These are phyloP conservation scores for Pherbina coryleti DNA, from an alignment of 2,888 invertebrate genomes.

Conservation along the genomic window DNA sequence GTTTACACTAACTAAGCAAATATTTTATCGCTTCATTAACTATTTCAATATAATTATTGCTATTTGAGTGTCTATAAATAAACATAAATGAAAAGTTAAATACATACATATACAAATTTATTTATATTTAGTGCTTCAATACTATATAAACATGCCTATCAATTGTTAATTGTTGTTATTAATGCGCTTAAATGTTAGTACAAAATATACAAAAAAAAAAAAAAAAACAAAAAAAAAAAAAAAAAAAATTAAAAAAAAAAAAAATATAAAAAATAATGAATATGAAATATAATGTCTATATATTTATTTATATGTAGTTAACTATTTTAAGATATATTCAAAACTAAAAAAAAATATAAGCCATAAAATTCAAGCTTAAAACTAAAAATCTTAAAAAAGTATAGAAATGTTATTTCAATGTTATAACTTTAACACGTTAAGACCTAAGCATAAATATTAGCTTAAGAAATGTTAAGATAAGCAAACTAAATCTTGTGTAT, in stretches of 20 bases:
- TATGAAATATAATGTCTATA: not conserved
- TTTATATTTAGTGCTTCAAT: not conserved
- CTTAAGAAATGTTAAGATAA: not conserved
- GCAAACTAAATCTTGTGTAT: constrained; percentile 23
- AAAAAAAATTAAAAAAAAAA: constrained; percentile 24
- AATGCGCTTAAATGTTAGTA: constrained; percentile 34
- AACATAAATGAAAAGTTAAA: not conserved
- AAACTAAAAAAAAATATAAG: constrained; percentile 18
- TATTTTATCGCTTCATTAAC: constrained; percentile 20
- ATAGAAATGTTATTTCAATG: not conserved
- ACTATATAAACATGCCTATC: not conserved
- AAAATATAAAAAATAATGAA: constrained; percentile 9
- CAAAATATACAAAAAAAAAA: constrained; percentile 24
- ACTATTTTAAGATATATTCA: not conserved
- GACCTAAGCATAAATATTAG: not conserved
- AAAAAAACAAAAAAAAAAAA: constrained; percentile 10
- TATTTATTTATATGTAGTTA: not conserved
- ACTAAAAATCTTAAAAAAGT: constrained; percentile 23
- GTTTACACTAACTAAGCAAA: constrained; percentile 44
- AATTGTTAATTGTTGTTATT: constrained; percentile 10
- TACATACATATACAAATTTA: not conserved
- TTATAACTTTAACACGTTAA: not conserved
- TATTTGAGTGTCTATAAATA: constrained; percentile 16
- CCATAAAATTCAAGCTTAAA: constrained; percentile 30
- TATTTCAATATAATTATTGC: not conserved